Conservation (phyloP, 2,888 invertebrate species). For the Brachycybe producta region DNA sequence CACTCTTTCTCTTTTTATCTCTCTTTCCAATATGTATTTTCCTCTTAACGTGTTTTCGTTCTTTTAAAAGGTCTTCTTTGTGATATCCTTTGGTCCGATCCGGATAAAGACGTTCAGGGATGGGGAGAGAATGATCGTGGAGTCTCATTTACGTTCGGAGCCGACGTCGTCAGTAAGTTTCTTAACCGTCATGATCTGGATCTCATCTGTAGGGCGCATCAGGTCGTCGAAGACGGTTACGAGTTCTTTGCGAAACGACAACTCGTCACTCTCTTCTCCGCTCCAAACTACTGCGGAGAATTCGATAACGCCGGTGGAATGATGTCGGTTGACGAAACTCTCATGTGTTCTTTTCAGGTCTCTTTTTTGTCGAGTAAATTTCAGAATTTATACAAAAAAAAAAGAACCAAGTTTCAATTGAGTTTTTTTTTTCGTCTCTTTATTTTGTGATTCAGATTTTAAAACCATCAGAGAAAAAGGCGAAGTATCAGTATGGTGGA, state of each 20-base stretch:
- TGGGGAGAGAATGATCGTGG: constrained; percentile 99
- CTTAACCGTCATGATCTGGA: constrained; percentile 98
- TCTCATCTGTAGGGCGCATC: constrained; percentile 96
- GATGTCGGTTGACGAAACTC: constrained; percentile 98
- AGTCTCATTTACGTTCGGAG: constrained; percentile 98
- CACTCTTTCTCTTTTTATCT: too few relatives aligned
- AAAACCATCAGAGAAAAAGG: constrained; percentile 99
- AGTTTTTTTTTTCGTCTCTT: constrained; percentile 4
- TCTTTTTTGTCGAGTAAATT: too few relatives aligned
- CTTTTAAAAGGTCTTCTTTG: constrained; percentile 31
- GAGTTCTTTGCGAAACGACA: constrained; percentile 98
- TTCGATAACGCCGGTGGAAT: constrained; percentile 98
- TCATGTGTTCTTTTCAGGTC: constrained; percentile 99
- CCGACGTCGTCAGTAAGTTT: constrained; percentile 98
- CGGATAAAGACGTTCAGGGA: constrained; percentile 69
- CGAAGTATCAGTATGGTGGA: constrained; percentile 82
- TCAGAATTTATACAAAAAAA: too few relatives aligned
- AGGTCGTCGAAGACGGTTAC: constrained; percentile 97
- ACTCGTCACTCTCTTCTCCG: constrained; percentile 95
- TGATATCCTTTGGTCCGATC: constrained; percentile 43
- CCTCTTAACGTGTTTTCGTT: constrained; percentile 6
- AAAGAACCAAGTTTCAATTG: not conserved
- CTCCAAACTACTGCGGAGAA: constrained; percentile 95
- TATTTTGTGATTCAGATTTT: constrained; percentile 55
- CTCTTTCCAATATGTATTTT: not conserved